A percentile compares a stretch with the other conserved stretches of the same genome.
These are phyloP conservation scores for Drosophila monieri DNA, from an alignment of 2,888 invertebrate genomes.

Conservation along the genomic window DNA sequence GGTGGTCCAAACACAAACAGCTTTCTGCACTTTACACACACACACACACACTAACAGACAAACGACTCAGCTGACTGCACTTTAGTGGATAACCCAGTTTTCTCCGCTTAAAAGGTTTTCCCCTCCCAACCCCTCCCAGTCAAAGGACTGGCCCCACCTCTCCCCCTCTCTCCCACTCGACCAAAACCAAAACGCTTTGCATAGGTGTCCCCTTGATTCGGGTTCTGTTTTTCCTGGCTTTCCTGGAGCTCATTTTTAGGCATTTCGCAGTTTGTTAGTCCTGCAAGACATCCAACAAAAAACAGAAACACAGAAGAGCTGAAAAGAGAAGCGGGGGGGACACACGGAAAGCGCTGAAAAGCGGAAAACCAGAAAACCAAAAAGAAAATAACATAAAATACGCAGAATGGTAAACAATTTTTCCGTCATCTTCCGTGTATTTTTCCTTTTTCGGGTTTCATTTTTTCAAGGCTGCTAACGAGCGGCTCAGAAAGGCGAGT, in stretches of 20 bases:
- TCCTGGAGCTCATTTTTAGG: constrained; percentile 57
- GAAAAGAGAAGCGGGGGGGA: not conserved
- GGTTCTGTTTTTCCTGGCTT: constrained; percentile 19
- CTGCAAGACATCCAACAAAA: constrained; percentile 42
- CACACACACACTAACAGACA: constrained; percentile 20
- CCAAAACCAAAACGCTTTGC: constrained; percentile 38
- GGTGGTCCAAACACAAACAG: constrained; percentile 50
- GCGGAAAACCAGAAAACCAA: not conserved
- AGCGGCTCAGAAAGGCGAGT: constrained; percentile 37
- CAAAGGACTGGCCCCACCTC: not conserved
- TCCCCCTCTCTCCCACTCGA: constrained; percentile 1
- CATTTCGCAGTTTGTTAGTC: constrained; percentile 59
- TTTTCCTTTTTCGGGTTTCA: constrained; percentile 1
- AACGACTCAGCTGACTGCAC: constrained; percentile 59
- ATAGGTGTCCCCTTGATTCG: constrained; percentile 50
- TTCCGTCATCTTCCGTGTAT: constrained; percentile 11
- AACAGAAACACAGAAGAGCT: not conserved
- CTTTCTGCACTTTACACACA: constrained; percentile 63
- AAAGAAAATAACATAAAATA: constrained; percentile 9
- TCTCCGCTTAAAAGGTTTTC: constrained; percentile 72
- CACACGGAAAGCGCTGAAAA: not conserved
- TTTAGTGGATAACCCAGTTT: constrained; percentile 75
- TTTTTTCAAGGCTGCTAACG: constrained; percentile 51
- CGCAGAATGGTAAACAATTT: constrained; percentile 32
- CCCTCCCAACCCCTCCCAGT: constrained; percentile 29